phyloP scores from a whole-genome alignment of 2,797 vertebrate species.

The Malurus leucopterus region DNA sequence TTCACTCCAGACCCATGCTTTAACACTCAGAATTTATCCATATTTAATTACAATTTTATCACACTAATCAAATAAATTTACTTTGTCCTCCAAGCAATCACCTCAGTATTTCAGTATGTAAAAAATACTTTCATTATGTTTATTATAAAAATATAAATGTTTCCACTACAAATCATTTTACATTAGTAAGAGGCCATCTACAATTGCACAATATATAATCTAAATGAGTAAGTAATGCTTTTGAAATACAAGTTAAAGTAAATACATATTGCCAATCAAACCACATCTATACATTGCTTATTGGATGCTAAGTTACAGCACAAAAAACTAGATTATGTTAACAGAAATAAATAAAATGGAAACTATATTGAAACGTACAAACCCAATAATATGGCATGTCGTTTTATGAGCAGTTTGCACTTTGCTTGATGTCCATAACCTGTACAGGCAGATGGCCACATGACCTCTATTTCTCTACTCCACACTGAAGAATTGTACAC shows the following conservation, averaged over 20 bases:
- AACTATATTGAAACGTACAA: conserved; percentile 84
- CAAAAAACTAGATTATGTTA: conserved; percentile 77
- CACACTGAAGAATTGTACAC: conserved; percentile 82
- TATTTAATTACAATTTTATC: conserved; percentile 51
- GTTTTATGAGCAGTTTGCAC: conserved; percentile 80
- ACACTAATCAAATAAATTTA: conserved; percentile 55
- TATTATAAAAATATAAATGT: conserved; percentile 99
- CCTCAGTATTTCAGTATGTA: conserved; percentile 87
- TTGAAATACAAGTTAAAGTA: conserved; percentile 84
- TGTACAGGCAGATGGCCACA: conserved; percentile 91
- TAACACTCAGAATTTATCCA: conserved; percentile 40
- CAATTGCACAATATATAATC: conserved; percentile 84
- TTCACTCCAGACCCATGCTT: conserved; percentile 40
- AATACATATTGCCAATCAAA: conserved; percentile 85
- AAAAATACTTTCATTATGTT: conserved; percentile 99
- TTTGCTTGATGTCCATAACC: conserved; percentile 71
- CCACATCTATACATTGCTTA: conserved; percentile 85
- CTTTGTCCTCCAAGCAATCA: conserved; percentile 74
- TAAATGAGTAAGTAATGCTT: conserved; percentile 81
- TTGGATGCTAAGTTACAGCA: conserved; percentile 77
- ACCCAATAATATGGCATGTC: conserved; percentile 78
- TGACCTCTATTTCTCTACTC: conserved; percentile 82
- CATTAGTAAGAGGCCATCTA: conserved; percentile 99
- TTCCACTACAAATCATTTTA: conserved; percentile 99
- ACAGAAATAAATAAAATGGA: conserved; percentile 92